Evolutionary conservation across 2,888 invertebrate species (phyloP).

Genomic region (Patella ulyssiponensis): DNA sequence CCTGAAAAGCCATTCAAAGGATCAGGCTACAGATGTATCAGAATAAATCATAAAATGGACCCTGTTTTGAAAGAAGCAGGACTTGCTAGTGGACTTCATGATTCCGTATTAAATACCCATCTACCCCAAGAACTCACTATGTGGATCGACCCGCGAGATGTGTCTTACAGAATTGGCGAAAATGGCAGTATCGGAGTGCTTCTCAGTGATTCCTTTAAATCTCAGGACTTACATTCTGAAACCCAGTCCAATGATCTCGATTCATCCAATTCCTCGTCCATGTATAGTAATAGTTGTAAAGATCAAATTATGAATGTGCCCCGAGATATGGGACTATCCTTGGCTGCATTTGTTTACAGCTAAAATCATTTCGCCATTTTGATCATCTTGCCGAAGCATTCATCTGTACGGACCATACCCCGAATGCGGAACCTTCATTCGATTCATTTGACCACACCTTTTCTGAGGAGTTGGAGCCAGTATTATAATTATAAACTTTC

Average conservation of each 20-base stretch:
- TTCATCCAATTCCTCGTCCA: not conserved
- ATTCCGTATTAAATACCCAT: constrained; percentile 72
- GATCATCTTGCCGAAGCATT: constrained; percentile 9
- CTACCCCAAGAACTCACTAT: constrained; percentile 82
- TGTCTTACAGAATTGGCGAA: constrained; percentile 79
- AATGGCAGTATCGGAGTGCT: constrained; percentile 79
- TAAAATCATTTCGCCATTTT: constrained; percentile 22
- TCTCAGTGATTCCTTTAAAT: constrained; percentile 65
- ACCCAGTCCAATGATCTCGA: constrained; percentile 27
- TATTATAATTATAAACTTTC: not conserved
- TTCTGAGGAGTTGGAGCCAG: constrained; percentile 9
- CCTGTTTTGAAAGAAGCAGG: constrained; percentile 80
- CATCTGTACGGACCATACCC: constrained; percentile 12
- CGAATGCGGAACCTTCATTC: constrained; percentile 6
- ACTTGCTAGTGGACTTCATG: constrained; percentile 77
- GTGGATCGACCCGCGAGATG: constrained; percentile 85
- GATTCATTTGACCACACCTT: constrained; percentile 1
- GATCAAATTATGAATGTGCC: constrained; percentile 11
- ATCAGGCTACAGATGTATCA: constrained; percentile 81
- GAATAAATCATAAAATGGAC: constrained; percentile 82
- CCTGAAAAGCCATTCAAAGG: constrained; percentile 82
- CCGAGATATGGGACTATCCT: constrained; percentile 2
- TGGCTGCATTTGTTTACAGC: constrained; percentile 48
- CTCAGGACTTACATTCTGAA: constrained; percentile 21
- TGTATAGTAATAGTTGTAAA: constrained; percentile 7